Evolutionary conservation across 2,797 vertebrate species (phyloP), one percentile per base, ranked within the genome.

Genomic region (Sebastes reedi): DNA sequence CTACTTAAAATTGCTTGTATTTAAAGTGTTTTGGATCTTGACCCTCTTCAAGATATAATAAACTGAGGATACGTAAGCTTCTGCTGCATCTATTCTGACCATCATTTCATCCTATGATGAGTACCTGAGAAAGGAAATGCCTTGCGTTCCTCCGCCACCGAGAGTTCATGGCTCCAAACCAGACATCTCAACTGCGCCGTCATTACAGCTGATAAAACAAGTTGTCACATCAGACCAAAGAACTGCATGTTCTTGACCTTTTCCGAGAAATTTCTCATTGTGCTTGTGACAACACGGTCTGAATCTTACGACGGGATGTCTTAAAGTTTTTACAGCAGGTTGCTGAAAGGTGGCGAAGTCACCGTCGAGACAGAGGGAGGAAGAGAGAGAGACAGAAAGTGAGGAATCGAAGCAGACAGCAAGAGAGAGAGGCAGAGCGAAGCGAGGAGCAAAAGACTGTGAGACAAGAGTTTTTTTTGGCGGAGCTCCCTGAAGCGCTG

Each of bases 401-500:
- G 75, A 81, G 60, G 60, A 81, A 85, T 67, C 3, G 52, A 86
- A 72, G 61, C 67, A 62, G 80, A 88, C 82, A 71, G 82, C 77
- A 66, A 25, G 24, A 25, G 55, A 56, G 55, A 58, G 75, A 86
- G 75, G 69, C 67, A 77, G 62, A 69, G 75, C 11, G 18, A 52
- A 67, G 79, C 68, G 27, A 42, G 14, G 39, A 16, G 39, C 39
- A 42, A 42, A 42, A 42, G 39, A 42, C 39, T 42, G 14, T 42
- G 39, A 16, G 39, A 42, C 39, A 42, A 42, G 39, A 42, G 39
- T 42, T 54, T 81, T 88, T 88, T 72, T 86, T 90, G 90, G 88
- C 77, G 59, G 67, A 60, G 60, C 64, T 87, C 79, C 84, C 75
- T 4, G 32, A 84, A 85, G 79, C 52, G 9, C 72, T 76, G 73